Evolutionary conservation across 2,113 vertebrate species (phyloP).

Genomic region (Maccullochella peelii): DNA sequence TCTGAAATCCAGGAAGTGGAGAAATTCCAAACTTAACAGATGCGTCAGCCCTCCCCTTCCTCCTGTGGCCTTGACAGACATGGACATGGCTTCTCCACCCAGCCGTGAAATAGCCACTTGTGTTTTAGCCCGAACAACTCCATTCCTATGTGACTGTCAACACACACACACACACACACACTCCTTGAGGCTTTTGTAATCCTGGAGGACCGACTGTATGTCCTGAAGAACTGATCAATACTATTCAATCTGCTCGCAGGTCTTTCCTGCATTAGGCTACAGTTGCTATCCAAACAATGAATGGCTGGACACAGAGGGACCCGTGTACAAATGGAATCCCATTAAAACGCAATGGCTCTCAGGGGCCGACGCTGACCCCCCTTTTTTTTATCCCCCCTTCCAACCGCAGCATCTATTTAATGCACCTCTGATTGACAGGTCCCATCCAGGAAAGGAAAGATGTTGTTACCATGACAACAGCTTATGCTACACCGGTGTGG

Average conservation of each 20-base stretch:
- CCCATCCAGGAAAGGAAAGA: constrained; percentile 47
- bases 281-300: constrained; percentile 63
- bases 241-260: constrained; percentile 74
- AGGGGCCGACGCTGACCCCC: constrained; percentile 5
- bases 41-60: constrained; percentile 9
- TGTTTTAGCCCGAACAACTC: constrained; percentile 76
- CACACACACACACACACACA: neutral
- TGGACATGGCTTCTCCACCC: constrained; percentile 65
- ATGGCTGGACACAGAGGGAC: constrained; percentile 47
- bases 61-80: constrained; percentile 65
- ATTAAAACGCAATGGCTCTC: constrained; percentile 57
- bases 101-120: constrained; percentile 80
- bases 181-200: constrained; percentile 37
- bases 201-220: constrained; percentile 52
- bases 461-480: constrained; percentile 69
- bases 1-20: constrained; percentile 20
- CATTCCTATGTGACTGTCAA: constrained; percentile 67
- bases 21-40: constrained; percentile 36
- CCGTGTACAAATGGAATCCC: constrained; percentile 68
- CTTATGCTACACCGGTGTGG: constrained; percentile 57
- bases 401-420: constrained; percentile 23
- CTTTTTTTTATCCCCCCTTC: neutral
- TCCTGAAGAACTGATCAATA: constrained; percentile 79
- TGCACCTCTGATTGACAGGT: constrained; percentile 49
- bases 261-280: constrained; percentile 38